Evolutionary conservation across 2,888 invertebrate genomes (phyloP), one percentile per base, ranked within the genome.

Genomic region (Galerucella pusilla): DNA sequence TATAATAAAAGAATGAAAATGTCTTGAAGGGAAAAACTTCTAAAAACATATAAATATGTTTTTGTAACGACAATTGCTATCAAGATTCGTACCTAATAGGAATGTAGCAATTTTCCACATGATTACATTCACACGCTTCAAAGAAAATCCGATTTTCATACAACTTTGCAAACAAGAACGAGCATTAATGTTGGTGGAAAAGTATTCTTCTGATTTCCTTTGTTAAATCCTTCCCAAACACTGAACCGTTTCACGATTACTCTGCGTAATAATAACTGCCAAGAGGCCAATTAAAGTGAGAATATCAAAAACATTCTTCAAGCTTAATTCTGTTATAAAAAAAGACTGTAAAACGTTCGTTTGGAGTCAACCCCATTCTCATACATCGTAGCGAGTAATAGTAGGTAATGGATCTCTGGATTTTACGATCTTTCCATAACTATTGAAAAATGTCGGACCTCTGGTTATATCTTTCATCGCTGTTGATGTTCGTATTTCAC

Each of bases 141-240:
- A 57, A 20, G 57, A 57, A 57, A 57, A 57, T 57, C 57, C 16
- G 57, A 20, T 57, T 57, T 57, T 57, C 57, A 7, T 57, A 57
- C 9, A 54, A 54, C 6, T 2, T 49, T 54, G 16, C 54, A 54
- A n/a, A 54, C 16, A 14, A 54, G 54, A 54, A 16, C 54, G 9
- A 20, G 16, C 57, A 57, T 57, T 2, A 57, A 16, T 57, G 57
- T 20, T 20, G 20, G 57, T 57, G 57, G 57, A 57, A 57, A 57
- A 57, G 42, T 63, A 63, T 63, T 63, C 63, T 42, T 63, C 35
- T 63, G 63, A 63, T 63, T 63, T 63, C 42, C 63, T 63, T 63
- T 63, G 42, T 63, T 35, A 6, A 16, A 42, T 63, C 42, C 63
- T 63, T 42, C 7, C 63, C 16, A 42, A 63, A 63, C 63, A 35